Percentiles rank a stretch among this genome's conserved stretches.
Conservation (phyloP, 2,888 invertebrate species). For the Lochmaea capreae region DNA sequence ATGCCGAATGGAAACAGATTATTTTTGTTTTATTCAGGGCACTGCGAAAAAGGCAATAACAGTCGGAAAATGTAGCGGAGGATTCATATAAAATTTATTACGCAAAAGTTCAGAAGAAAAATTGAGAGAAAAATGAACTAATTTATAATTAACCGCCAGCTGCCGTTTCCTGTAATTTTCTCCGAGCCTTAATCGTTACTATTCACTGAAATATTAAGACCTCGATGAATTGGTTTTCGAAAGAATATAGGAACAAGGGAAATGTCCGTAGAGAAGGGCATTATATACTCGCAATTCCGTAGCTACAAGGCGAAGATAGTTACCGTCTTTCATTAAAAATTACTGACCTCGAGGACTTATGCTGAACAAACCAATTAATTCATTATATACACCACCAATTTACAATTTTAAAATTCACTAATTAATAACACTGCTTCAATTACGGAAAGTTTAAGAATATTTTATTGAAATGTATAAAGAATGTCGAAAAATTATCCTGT, state of each 20-base stretch:
- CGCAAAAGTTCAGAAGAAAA: conserved; percentile 21
- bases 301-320: not conserved
- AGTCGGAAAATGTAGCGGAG: conserved; percentile 2
- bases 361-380: not conserved
- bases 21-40: conserved; percentile 14
- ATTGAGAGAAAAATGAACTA: conserved; percentile 24
- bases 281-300: not conserved
- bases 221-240: conserved; percentile 7
- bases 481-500: too few relatives aligned
- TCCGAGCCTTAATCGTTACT: conserved; percentile 14
- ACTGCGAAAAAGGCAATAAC: conserved; percentile 3
- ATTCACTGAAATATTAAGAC: conserved; percentile 17
- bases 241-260: conserved; percentile 14
- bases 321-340: not conserved
- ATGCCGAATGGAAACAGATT: conserved; percentile 4
- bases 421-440: not conserved
- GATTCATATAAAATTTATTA: conserved; percentile 27
- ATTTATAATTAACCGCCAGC: conserved; percentile 31
- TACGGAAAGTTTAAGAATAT: too few relatives aligned
- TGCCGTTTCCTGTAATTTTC: conserved; percentile 25
- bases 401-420: not conserved
- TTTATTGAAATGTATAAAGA: too few relatives aligned
- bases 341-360: not conserved
- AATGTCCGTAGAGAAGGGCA: not conserved
- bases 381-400: not conserved